Evolutionary conservation across 2,113 vertebrate genomes (phyloP).

Genomic region (Datnioides undecimradiatus): DNA sequence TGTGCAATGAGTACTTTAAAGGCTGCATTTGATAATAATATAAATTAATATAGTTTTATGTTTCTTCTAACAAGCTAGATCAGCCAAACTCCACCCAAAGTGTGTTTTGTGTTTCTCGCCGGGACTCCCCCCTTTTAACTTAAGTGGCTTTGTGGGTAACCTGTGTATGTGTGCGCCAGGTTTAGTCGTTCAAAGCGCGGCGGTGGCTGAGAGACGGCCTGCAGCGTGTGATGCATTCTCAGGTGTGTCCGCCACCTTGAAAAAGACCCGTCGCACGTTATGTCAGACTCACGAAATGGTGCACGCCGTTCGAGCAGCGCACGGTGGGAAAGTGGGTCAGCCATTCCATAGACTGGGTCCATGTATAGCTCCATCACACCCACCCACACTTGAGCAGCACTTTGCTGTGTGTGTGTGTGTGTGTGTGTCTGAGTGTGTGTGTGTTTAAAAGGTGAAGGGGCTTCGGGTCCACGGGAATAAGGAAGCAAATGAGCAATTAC

Average conservation of each 20-base stretch:
- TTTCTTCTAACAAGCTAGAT: no score
- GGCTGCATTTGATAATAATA: no score
- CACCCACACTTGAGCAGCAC: slow-evolving; percentile 12
- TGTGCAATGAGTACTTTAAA: no score
- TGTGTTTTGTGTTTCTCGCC: no score
- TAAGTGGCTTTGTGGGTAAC: no score
- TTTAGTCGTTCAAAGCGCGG: no score
- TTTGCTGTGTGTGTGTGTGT: slow-evolving; percentile 5
- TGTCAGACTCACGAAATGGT: background rate
- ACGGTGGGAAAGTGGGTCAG: slow-evolving; percentile 51
- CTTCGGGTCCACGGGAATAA: slow-evolving; percentile 18
- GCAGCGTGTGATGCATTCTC: background rate
- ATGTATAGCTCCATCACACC: slow-evolving; percentile 20
- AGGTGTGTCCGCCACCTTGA: background rate
- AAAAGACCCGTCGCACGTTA: background rate
- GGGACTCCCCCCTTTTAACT: no score
- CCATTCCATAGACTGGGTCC: slow-evolving; percentile 22
- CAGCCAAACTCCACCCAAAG: no score
- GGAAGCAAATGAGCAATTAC: slow-evolving; percentile 59
- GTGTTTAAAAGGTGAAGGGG: slow-evolving; percentile 42
- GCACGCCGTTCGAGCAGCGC: background rate
- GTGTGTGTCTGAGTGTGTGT: no score
- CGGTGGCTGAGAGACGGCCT: background rate
- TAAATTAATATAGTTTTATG: no score
- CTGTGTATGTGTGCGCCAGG: no score